Evolutionary conservation across 2,888 invertebrate species (phyloP).

Genomic region (Amphiduros pacificus): DNA sequence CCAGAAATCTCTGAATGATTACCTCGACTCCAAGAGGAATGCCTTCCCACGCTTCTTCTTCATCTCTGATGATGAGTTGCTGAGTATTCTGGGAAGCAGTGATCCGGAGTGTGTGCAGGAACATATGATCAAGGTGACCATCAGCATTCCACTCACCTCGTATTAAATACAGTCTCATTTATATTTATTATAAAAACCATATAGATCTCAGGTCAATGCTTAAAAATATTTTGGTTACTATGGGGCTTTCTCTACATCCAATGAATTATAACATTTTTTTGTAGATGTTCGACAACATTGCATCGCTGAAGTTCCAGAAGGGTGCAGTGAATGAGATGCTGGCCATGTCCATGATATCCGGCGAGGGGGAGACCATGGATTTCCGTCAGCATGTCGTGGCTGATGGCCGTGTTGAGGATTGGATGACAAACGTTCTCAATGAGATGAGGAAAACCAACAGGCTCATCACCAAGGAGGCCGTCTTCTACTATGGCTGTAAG

Average conservation of each 20-base stretch:
- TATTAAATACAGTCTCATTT: too few species aligned
- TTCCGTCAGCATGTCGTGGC: constrained; percentile 73
- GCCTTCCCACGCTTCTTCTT: constrained; percentile 91
- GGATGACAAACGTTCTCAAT: constrained; percentile 83
- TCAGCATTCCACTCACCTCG: too few species aligned
- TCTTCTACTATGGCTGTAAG: constrained; percentile 88
- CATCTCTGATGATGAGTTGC: constrained; percentile 88
- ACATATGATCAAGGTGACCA: constrained; percentile 81
- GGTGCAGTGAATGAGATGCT: constrained; percentile 70
- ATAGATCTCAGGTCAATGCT: too few species aligned
- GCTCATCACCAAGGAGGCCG: constrained; percentile 81
- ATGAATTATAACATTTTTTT: too few species aligned
- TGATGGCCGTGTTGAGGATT: constrained; percentile 84
- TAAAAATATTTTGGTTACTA: too few species aligned
- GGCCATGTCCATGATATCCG: constrained; percentile 82
- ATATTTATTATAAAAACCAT: too few species aligned
- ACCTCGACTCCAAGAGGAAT: constrained; percentile 82
- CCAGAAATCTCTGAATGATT: constrained; percentile 88
- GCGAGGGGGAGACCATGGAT: constrained; percentile 84
- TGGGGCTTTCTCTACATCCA: too few species aligned
- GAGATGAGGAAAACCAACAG: constrained; percentile 86
- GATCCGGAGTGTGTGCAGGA: constrained; percentile 84
- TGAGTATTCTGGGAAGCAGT: constrained; percentile 85
- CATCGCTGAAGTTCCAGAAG: constrained; percentile 71
- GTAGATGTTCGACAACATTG: constrained; percentile 90